Evolutionary conservation across 2,113 vertebrate genomes (phyloP), one percentile per base, ranked within the genome.

Genomic region (Gymnarchus niloticus): DNA sequence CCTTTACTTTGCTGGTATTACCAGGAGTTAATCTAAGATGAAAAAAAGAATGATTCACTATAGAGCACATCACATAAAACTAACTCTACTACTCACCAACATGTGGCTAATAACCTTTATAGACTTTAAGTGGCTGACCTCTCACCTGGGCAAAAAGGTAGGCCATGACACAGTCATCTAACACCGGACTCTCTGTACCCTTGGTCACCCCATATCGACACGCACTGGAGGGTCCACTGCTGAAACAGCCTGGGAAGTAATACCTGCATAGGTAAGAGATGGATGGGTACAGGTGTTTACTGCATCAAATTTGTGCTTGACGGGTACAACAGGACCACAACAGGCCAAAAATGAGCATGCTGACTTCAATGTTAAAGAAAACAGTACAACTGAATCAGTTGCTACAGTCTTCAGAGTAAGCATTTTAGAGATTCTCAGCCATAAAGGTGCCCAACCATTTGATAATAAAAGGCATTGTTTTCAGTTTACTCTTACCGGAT

Each of bases 211-310:
- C 97, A 48, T 96, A 96, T 0, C 98, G 96, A 89, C 97, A 97
- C 0, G 97, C 94, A 88, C 94, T 94, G 85, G 85, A 93, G 57
- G 89, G 94, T 78, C 93, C 92, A 82, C 92, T 96, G 87, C 96
- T 96, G 56, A 97, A 97, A 97, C 97, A 99, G 83, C 96, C 95
- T 19, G 97, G 95, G 89, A 99, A 99, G 89, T 98, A 98, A 93
- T 95, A 99, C 91, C 98, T 99, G 87, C 14, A 23, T 2, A 17
- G 57, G 51, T 3, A 37, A 6, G 21, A 12, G 23, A 51, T 33
- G 25, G 46, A 54, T n/a, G 51, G 5, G 19, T 33, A 54, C 23
- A 48, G 44, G 54, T 0, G 3, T 19, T 81, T 12, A 33, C 28
- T 41, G 49, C 5, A 25, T 33, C 17, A 8, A 2, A 0, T 12